Evolutionary conservation across 2,797 vertebrate genomes (phyloP).

Genomic region (Eulemur albifrons): DNA sequence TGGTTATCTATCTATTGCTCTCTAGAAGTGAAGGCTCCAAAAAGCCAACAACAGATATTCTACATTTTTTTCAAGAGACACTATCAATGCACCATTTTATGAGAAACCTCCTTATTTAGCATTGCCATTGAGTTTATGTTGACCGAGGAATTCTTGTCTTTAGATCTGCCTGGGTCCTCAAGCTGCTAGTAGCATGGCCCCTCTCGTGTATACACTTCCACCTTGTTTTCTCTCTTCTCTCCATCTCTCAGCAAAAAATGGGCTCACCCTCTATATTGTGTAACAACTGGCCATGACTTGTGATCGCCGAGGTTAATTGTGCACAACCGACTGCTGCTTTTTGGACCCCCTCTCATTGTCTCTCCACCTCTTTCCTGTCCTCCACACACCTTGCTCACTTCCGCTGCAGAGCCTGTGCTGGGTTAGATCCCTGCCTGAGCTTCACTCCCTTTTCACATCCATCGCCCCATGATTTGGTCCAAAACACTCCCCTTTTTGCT

Average conservation of each 20-base stretch:
- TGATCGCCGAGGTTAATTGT: not conserved
- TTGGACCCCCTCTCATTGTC: fast-evolving
- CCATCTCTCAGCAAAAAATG: not conserved
- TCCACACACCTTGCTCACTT: not conserved
- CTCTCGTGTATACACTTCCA: not conserved
- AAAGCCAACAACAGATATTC: not conserved
- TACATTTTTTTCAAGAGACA: not conserved
- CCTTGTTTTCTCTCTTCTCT: not conserved
- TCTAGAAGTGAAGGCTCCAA: not conserved
- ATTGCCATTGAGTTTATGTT: not conserved
- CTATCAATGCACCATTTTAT: not conserved
- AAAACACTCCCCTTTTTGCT: not conserved
- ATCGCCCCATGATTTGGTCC: not conserved
- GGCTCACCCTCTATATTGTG: not conserved
- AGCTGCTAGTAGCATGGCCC: no score
- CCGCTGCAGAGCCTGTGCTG: not conserved
- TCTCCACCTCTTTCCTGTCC: not conserved
- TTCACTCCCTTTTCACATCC: not conserved
- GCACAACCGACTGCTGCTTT: not conserved
- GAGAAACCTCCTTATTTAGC: not conserved
- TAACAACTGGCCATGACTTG: not conserved
- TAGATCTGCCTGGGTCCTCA: not conserved
- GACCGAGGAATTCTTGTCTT: not conserved
- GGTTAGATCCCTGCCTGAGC: not conserved
- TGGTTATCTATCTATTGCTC: not conserved